phyloP scores from a whole-genome alignment of 2,113 vertebrate genomes.

The Meles meles region DNA sequence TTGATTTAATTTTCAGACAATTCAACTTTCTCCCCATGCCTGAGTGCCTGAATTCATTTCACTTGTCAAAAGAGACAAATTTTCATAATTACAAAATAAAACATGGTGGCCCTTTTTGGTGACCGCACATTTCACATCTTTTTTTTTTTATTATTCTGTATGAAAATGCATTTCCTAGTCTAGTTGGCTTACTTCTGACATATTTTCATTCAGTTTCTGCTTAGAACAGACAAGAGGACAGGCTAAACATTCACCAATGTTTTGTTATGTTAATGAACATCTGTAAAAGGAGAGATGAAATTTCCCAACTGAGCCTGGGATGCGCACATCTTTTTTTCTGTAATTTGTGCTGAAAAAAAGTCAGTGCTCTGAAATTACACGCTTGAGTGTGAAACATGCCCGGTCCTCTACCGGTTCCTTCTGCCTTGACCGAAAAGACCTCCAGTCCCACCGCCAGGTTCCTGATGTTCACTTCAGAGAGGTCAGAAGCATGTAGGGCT shows the following conservation, averaged over 20 bases:
- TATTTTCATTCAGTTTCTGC: not conserved
- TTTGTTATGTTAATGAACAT: conserved; percentile 68
- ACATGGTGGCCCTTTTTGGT: conserved; percentile 76
- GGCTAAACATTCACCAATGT: conserved; percentile 46
- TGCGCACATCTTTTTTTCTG: conserved; percentile 5
- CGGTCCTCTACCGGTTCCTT: not conserved
- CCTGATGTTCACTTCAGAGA: not conserved
- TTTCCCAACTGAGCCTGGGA: not conserved
- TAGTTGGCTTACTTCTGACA: conserved; percentile 52
- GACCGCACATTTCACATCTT: conserved; percentile 73
- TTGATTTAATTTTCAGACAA: conserved; percentile 88
- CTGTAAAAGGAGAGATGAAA: conserved; percentile 37
- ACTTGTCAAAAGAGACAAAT: conserved; percentile 84
- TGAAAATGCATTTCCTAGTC: conserved; percentile 55
- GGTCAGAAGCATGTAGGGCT: not conserved
- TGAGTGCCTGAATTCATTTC: conserved; percentile 86
- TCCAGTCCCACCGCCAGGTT: not conserved
- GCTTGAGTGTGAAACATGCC: not conserved
- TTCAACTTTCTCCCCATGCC: conserved; percentile 84
- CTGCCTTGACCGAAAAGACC: not conserved
- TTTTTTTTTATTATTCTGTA: conserved; percentile 8
- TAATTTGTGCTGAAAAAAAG: conserved; percentile 46
- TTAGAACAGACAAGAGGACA: not conserved
- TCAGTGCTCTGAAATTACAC: not conserved
- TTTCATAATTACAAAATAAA: conserved; percentile 87